These are phyloP conservation scores for Sebastolobus altivelis DNA, from an alignment of 2,797 vertebrate species.

Conservation along the genomic window DNA sequence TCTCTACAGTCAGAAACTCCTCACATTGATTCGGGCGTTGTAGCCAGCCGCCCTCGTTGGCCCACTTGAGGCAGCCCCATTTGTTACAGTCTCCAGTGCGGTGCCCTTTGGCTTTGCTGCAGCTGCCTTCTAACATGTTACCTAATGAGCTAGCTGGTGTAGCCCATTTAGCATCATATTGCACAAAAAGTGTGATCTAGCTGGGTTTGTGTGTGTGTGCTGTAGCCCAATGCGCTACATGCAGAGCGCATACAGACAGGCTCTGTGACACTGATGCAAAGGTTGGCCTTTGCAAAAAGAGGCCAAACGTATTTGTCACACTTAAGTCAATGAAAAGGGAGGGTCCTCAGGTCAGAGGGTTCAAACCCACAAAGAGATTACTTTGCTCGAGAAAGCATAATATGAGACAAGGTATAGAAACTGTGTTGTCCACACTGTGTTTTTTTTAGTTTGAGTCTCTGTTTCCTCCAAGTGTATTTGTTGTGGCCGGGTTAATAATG, in stretches of 20 bases:
- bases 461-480: conserved; percentile 73
- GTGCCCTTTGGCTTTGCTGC: conserved; percentile 60
- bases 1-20: conserved; percentile 32
- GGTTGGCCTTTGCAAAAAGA: conserved; percentile 73
- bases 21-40: conserved; percentile 49
- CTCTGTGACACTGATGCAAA: conserved; percentile 68
- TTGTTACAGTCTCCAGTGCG: conserved; percentile 56
- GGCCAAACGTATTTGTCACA: conserved; percentile 60
- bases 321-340: conserved; percentile 24
- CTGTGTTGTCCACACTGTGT: conserved; percentile 24
- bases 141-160: conserved; percentile 61
- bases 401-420: conserved; percentile 15
- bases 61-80: conserved; percentile 60
- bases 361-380: conserved; percentile 22
- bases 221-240: conserved; percentile 23
- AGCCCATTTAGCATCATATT: conserved; percentile 47
- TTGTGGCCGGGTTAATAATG: conserved; percentile 78
- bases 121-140: conserved; percentile 60
- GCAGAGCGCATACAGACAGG: conserved; percentile 44
- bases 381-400: conserved; percentile 14
- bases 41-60: conserved; percentile 52
- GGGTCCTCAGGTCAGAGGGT: conserved; percentile 47
- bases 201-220: conserved; percentile 14
- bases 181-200: conserved; percentile 36
- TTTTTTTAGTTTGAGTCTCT: conserved; percentile 46